Evolutionary conservation across 2,888 invertebrate genomes (phyloP), one percentile per base, ranked within the genome.

Genomic region (Pyralis farinalis): DNA sequence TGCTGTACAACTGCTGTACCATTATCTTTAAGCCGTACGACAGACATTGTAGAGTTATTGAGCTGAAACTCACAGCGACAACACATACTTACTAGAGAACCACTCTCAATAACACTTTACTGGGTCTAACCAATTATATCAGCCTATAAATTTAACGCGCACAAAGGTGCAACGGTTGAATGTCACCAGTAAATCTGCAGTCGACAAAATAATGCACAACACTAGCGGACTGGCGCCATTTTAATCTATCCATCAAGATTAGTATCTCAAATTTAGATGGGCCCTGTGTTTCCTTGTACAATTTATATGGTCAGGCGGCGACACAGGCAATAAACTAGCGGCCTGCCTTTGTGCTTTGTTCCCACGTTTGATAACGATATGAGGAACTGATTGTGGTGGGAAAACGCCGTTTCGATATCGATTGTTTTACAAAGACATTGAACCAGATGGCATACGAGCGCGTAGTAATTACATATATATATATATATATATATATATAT

Each of bases 241-340:
- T 53, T 69, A 68, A 74, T 75, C 70, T 73, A 71, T 76, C 71
- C 63, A 76, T 79, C 78, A 75, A 74, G 80, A 84, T 82, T 39
- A 44, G 51, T 72, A 80, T 81, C 79, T 54, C 53, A 55, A 63
- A 72, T 74, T 71, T 63, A 73, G 69, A 72, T 72, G 67, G 68
- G 55, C 63, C 64, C 54, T 63, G 68, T 69, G 63, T 73, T 71
- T 72, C 66, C 62, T 60, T 55, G 55, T 57, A 60, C 63, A 66
- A 68, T 72, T 68, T 72, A 72, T 73, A 71, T 68, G 63, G 70
- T 62, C 65, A 66, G 61, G 57, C 52, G 64, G 57, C 56, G 71
- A 72, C 71, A 71, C 65, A 63, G 66, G 54, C 71, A 53, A 73
- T 77, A 71, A 76, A 72, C 55, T 53, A 71, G 71, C 72, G 69